Percentiles rank a stretch among this genome's conserved stretches.
These are phyloP conservation scores for Agrypnia vestita DNA, from an alignment of 1,140 invertebrate genomes.

Conservation along the genomic window DNA sequence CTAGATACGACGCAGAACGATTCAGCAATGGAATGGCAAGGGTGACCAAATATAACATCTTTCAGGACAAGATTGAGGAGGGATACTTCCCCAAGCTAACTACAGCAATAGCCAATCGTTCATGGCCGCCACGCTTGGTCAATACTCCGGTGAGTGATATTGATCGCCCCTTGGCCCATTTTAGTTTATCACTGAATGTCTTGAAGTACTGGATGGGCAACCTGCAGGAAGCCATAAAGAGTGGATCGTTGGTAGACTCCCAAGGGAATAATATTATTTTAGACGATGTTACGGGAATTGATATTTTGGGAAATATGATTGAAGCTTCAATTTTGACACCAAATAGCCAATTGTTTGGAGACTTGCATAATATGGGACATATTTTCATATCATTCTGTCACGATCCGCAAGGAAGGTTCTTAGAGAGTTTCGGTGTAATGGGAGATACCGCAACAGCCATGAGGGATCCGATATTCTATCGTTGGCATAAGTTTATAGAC, in stretches of 20 bases:
- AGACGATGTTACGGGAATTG: conserved; percentile 82
- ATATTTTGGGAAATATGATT: conserved; percentile 86
- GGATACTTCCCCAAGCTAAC: conserved; percentile 65
- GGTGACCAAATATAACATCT: conserved; percentile 57
- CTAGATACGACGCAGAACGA: conserved; percentile 66
- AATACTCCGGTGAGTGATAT: conserved; percentile 57
- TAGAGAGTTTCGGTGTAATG: conserved; percentile 76
- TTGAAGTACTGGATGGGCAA: conserved; percentile 65
- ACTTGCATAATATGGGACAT: conserved; percentile 83
- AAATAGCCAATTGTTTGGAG: conserved; percentile 81
- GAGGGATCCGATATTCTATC: conserved; percentile 91
- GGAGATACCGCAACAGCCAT: conserved; percentile 83
- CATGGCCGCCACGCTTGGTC: conserved; percentile 58
- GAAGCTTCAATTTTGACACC: conserved; percentile 83
- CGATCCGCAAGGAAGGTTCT: conserved; percentile 77
- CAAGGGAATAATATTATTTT: conserved; percentile 68
- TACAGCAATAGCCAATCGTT: conserved; percentile 60
- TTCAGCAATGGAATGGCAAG: conserved; percentile 62
- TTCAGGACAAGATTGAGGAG: conserved; percentile 61
- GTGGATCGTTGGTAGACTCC: conserved; percentile 58
- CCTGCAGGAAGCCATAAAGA: conserved; percentile 67
- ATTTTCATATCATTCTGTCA: conserved; percentile 78
- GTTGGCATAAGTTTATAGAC: conserved; percentile 87
- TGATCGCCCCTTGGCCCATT: conserved; percentile 55
- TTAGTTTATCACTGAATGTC: conserved; percentile 60